Percentiles rank a stretch among this genome's conserved stretches.
Conservation (phyloP, 2,888 invertebrate genomes). For the Baccha elongata region DNA sequence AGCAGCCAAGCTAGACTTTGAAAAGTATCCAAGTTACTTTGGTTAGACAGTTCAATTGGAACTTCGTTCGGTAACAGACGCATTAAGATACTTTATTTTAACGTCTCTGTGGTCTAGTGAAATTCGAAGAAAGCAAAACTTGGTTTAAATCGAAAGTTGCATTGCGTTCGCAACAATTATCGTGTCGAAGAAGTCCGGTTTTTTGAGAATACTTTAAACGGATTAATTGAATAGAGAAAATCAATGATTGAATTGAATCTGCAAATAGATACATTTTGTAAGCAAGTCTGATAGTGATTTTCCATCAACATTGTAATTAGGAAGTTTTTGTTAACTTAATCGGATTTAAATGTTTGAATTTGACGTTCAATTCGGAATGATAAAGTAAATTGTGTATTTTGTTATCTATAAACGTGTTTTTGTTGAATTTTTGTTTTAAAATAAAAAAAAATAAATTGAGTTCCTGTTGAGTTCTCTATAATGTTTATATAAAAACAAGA, state of each 20-base stretch:
- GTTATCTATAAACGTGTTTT: conserved; percentile 7
- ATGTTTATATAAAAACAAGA: no score
- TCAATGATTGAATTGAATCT: conserved; percentile 45
- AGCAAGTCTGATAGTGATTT: conserved; percentile 14
- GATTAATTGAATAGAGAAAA: conserved; percentile 56
- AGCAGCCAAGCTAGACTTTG: conserved; percentile 56
- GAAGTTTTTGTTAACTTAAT: conserved; percentile 38
- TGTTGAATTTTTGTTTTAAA: conserved; percentile 3
- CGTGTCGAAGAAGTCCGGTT: conserved; percentile 53
- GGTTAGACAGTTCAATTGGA: conserved; percentile 67
- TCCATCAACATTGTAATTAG: conserved; percentile 6
- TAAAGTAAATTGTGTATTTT: neutral
- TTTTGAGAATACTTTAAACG: conserved; percentile 53
- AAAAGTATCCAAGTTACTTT: conserved; percentile 46
- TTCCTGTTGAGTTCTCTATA: no score
- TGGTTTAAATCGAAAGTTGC: conserved; percentile 68
- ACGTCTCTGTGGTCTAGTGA: conserved; percentile 33
- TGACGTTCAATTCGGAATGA: neutral
- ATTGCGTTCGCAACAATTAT: conserved; percentile 20
- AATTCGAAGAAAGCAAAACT: conserved; percentile 72
- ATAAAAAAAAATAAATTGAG: neutral
- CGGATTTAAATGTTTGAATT: conserved; percentile 21
- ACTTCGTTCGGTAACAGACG: conserved; percentile 63
- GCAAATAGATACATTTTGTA: conserved; percentile 3
- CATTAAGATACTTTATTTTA: conserved; percentile 13